Conservation (phyloP, 35 echinoderm and acorn worm genomes). For the Hemicentrotus pulcherrimus region DNA sequence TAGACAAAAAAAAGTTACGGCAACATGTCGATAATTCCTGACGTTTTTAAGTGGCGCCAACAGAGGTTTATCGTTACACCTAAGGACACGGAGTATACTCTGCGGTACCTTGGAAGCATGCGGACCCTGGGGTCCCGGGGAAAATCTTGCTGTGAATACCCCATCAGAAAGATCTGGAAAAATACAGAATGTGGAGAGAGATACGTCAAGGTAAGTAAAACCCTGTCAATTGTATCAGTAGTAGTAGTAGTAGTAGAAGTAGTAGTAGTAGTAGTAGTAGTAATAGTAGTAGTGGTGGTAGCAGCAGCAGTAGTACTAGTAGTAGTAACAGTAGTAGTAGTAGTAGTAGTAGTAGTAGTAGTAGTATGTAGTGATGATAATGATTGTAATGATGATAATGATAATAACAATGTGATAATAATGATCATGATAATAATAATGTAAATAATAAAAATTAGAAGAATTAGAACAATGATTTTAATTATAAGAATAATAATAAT, state of each 20-base stretch:
- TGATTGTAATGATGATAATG: too few relatives aligned
- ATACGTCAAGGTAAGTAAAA: conserved; percentile 24
- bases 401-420: too few relatives aligned
- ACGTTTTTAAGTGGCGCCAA: conserved; percentile 19
- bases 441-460: too few relatives aligned
- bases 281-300: too few relatives aligned
- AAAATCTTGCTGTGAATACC: conserved; percentile 20
- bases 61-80: conserved; percentile 7
- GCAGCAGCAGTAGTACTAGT: too few relatives aligned
- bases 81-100: conserved; percentile 31
- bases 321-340: too few relatives aligned
- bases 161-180: conserved; percentile 27
- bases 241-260: background rate
- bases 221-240: background rate
- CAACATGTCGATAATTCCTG: conserved; percentile 5
- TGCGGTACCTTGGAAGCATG: conserved; percentile 39
- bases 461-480: too few relatives aligned
- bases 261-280: too few relatives aligned
- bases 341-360: too few relatives aligned
- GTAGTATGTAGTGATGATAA: too few relatives aligned
- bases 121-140: background rate
- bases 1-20: background rate
- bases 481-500: too few relatives aligned
- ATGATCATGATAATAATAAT: too few relatives aligned
- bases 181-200: conserved; percentile 25